Evolutionary conservation across 1,140 invertebrate species (phyloP).

Genomic region (Drosophila bocki): DNA sequence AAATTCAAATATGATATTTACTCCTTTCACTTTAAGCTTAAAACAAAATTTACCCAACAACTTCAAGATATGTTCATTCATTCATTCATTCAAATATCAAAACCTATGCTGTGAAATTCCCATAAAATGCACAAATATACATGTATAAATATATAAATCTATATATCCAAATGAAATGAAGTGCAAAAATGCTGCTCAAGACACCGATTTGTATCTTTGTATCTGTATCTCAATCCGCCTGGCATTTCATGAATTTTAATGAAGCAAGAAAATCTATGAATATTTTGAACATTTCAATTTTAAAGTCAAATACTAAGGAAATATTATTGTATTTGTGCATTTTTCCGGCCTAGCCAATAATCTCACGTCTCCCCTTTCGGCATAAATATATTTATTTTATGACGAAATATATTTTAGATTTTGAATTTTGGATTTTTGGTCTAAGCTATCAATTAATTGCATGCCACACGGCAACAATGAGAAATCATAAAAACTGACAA

Average conservation of each 20-base stretch:
- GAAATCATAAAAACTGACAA: conserved; percentile 53
- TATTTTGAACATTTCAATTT: background rate
- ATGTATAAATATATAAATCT: background rate
- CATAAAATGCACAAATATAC: conserved; percentile 6
- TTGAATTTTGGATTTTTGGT: background rate
- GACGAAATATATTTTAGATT: conserved; percentile 4
- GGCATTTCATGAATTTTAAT: conserved; percentile 31
- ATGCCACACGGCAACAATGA: conserved; percentile 36
- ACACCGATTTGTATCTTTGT: conserved; percentile 11
- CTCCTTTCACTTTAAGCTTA: background rate
- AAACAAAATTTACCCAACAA: conserved; percentile 1
- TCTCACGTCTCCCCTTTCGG: background rate
- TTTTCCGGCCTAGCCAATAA: conserved; percentile 1
- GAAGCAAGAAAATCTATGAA: conserved; percentile 9
- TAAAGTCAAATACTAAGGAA: conserved; percentile 4
- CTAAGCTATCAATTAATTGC: conserved; percentile 69
- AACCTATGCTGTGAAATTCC: background rate
- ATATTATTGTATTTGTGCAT: conserved; percentile 14
- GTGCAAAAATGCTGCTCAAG: conserved; percentile 32
- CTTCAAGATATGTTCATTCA: conserved; percentile 5
- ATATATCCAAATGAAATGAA: conserved; percentile 24
- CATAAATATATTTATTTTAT: conserved; percentile 24
- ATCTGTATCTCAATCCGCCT: conserved; percentile 13
- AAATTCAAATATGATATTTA: background rate
- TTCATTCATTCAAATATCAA: background rate